phyloP scores from a whole-genome alignment of 2,888 invertebrate genomes.

The Calameuta idolon region DNA sequence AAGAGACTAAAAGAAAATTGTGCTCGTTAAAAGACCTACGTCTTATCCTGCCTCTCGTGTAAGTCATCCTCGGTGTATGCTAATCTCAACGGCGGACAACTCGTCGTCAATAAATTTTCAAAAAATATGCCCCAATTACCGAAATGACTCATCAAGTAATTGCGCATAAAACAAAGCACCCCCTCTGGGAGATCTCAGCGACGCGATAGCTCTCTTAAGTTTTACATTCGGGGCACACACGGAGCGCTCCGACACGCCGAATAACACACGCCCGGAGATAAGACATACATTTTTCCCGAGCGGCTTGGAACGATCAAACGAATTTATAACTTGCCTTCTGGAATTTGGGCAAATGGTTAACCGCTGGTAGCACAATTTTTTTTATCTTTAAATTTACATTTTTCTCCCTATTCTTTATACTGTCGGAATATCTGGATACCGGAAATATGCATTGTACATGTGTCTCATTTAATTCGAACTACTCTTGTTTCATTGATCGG shows the following conservation, averaged over 20 bases:
- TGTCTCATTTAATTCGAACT: not conserved
- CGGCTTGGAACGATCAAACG: conserved; percentile 41
- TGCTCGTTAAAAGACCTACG: conserved; percentile 50
- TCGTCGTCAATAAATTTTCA: conserved; percentile 54
- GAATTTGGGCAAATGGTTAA: conserved; percentile 30
- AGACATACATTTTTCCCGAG: conserved; percentile 54
- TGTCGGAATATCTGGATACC: not conserved
- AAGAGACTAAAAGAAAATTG: conserved; percentile 52
- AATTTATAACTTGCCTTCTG: conserved; percentile 37
- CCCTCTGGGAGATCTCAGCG: conserved; percentile 40
- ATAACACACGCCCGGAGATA: conserved; percentile 49
- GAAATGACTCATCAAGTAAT: conserved; percentile 65
- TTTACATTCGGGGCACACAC: conserved; percentile 57
- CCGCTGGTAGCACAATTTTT: not conserved
- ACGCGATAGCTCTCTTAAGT: conserved; percentile 43
- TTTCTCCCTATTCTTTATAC: not conserved
- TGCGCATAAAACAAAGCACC: conserved; percentile 55
- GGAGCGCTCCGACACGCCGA: conserved; percentile 26
- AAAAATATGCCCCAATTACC: conserved; percentile 63
- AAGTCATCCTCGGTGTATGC: conserved; percentile 57
- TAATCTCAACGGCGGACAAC: conserved; percentile 44
- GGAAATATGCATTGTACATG: not conserved
- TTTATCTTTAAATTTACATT: not conserved
- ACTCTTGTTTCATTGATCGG: not conserved
- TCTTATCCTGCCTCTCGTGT: conserved; percentile 45